Base-by-base conservation (phyloP, 1,140 invertebrate species). In the Trigoniulus corallinus region DNA sequence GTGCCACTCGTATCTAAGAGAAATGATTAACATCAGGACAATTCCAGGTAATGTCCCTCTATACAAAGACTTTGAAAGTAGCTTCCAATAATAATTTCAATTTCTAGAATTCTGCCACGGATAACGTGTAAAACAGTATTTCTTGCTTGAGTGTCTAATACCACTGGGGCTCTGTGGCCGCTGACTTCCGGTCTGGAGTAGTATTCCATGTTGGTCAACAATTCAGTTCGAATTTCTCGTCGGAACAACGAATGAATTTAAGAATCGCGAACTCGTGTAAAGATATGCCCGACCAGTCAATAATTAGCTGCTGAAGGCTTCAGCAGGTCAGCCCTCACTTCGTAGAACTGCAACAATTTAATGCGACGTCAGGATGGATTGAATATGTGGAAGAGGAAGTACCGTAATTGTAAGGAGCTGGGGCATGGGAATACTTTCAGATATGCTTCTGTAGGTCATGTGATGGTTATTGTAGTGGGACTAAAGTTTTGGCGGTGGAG, bases 291-390 rank as follows among this genome's bases (percentile, higher is more conserved):
- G 7, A 7, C n/a, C n/a, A n/a, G n/a, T n/a, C n/a, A 34, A 34
- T 15, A 7, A 34, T 7, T 7, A 7, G 29, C 29, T 7, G 7
- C 15, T 7, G 86, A 86, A 1, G 91, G 89, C 69, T 91, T 89
- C 50, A 95, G 69, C 7, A 95, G 69, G 64, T 92, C 88, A 24
- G 74, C 80, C 39, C 89, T 61, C 52, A 89, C 72, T 66, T 96
- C 91, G 67, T 86, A 97, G 66, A 96, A 97, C 12, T 91, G 89
- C 41, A 97, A 70, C 62, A 77, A 80, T 66, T 88, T 91, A 52
- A 77, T 60, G 77, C 78, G 0, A 96, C 87, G 72, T 95, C 88
- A 0, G 88, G 88, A 67, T 88, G 84, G 20, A 92, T 78, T 1
- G 83, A 88, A 63, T 67, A 63, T 29, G 29, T 56, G 40, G 51